Base-by-base conservation (phyloP, 2,888 invertebrate species). In the Callyntrura guangdongensis region DNA sequence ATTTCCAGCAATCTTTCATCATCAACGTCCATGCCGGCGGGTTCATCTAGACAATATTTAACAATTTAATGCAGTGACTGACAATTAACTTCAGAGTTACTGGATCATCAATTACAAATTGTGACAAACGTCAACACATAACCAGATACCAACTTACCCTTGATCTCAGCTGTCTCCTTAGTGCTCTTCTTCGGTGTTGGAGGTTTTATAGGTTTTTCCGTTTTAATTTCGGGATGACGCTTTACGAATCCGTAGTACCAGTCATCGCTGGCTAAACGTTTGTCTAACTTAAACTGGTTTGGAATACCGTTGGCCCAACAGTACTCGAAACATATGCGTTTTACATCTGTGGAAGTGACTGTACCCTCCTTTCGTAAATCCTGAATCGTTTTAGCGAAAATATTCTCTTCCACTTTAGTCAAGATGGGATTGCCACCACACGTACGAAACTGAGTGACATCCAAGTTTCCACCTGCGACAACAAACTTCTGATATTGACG, bases 311-410 rank as follows among this genome's bases (percentile, higher is more conserved):
- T 93, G 22, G 93, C 92, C 85, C 93, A 92, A 61, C 94, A 94
- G 85, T 94, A 94, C 64, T 94, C 94, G 36, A 91, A 94, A 53
- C 94, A 94, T 36, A 94, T 94, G 14, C 93, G 64, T 82, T 93
- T 94, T 49, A 94, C 93, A 81, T 93, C 93, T 27, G 90, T 91
- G 2, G 93, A 92, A 0, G 92, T 93, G 77, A 94, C 93, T 0
- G 91, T 89, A 61, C 93, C 94, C 67, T 93, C 92, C 25, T 93
- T 93, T 82, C 94, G 81, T 67, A 94, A 87, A 84, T 94, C 93
- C 17, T 91, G 22, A n/a, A 94, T 93, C 0, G 93, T 93, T 72
- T 94, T 93, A 79, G 93, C 94, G 72, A 94, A 77, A 0, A 93
- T 93, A 85, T 93, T 93, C 81, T 94, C 94, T 87, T 94, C 94